These are phyloP conservation scores for Polietes domitor DNA, from an alignment of 2,888 invertebrate genomes.

Conservation along the genomic window DNA sequence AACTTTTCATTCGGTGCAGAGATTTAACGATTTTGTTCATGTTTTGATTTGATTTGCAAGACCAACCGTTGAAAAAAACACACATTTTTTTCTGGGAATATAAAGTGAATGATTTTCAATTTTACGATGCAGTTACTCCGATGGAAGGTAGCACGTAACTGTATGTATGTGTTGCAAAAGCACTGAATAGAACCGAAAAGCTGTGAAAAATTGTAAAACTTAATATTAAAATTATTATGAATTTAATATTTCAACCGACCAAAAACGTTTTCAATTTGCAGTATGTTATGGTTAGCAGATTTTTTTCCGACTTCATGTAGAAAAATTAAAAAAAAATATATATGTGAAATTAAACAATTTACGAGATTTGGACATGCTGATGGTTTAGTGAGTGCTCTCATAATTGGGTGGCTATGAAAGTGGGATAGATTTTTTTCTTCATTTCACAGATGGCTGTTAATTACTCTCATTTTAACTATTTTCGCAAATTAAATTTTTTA, in stretches of 20 bases:
- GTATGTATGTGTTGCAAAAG: neutral
- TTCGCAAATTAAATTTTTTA: too few species aligned
- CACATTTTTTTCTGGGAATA: neutral
- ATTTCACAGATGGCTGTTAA: too few species aligned
- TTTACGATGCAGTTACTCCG: neutral
- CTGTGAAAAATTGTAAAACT: neutral
- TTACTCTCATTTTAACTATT: too few species aligned
- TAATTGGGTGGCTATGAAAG: too few species aligned
- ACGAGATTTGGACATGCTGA: constrained; percentile 9
- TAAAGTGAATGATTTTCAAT: constrained; percentile 17
- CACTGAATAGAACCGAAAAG: too few species aligned
- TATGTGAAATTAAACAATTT: constrained; percentile 34
- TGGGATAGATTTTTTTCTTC: too few species aligned
- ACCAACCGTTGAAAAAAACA: neutral
- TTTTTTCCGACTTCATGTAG: neutral
- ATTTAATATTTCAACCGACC: neutral
- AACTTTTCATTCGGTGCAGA: neutral
- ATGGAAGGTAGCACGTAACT: neutral
- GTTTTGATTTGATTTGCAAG: too few species aligned
- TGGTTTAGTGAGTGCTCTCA: neutral
- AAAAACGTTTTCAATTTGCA: constrained; percentile 17
- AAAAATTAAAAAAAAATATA: neutral
- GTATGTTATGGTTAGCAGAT: constrained; percentile 5
- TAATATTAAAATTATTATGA: neutral
- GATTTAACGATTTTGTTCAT: neutral